Evolutionary conservation across 2,113 vertebrate species (phyloP).

Genomic region (Mobula hypostoma): DNA sequence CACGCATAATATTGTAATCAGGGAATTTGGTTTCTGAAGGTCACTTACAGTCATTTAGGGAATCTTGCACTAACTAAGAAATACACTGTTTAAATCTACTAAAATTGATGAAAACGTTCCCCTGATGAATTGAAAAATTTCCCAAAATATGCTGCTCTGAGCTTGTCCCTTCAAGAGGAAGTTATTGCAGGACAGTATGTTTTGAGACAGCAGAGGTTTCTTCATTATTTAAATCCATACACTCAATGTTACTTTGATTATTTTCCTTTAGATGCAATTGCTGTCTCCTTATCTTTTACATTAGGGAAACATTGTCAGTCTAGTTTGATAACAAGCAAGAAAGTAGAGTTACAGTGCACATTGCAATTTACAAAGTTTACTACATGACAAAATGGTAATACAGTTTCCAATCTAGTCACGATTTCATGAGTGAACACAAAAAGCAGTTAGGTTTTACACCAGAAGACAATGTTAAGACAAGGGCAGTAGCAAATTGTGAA

Average conservation of each 20-base stretch:
- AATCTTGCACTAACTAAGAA: background rate
- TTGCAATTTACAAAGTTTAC: background rate
- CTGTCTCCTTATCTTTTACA: background rate
- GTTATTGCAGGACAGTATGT: background rate
- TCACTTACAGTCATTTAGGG: background rate
- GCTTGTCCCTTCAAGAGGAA: background rate
- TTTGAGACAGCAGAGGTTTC: background rate
- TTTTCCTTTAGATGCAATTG: background rate
- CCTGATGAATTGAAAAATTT: conserved; percentile 4
- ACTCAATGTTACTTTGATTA: background rate
- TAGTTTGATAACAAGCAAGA: background rate
- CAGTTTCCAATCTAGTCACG: background rate
- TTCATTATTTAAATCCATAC: background rate
- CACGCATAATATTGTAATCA: background rate
- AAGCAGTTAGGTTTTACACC: background rate
- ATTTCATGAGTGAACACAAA: background rate
- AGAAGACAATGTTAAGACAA: background rate
- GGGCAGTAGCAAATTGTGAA: background rate
- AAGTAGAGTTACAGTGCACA: background rate
- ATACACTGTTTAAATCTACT: background rate
- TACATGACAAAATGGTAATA: background rate
- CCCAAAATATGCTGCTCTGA: background rate
- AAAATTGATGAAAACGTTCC: background rate
- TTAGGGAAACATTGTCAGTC: background rate
- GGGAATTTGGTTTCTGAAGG: background rate